phyloP scores from a whole-genome alignment of 1,140 invertebrate genomes.

The Calephelis nemesis region DNA sequence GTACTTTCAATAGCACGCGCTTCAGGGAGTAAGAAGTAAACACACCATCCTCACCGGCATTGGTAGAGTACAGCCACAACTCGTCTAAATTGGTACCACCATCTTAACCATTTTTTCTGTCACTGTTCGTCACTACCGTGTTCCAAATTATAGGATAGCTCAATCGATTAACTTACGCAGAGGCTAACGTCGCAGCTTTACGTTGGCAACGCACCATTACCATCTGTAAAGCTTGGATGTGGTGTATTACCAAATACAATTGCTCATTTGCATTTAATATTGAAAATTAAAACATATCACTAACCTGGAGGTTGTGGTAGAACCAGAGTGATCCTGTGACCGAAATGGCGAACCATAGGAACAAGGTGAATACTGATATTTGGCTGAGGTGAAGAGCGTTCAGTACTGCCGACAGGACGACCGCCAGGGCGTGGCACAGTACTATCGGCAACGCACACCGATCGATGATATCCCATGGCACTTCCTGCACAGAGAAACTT shows the following conservation, averaged over 20 bases:
- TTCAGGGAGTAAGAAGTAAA: too few species aligned
- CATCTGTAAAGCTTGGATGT: not conserved
- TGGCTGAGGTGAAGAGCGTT: conserved; percentile 86
- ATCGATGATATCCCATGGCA: conserved; percentile 89
- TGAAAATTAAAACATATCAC: conserved; percentile 33
- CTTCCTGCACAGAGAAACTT: conserved; percentile 67
- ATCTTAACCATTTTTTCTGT: too few species aligned
- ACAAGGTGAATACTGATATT: conserved; percentile 87
- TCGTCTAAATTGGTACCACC: too few species aligned
- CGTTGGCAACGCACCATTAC: not conserved
- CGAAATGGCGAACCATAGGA: conserved; percentile 85
- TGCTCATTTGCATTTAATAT: not conserved
- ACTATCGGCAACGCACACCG: conserved; percentile 87
- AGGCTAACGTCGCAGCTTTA: too few species aligned
- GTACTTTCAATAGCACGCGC: too few species aligned
- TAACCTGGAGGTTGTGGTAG: conserved; percentile 90
- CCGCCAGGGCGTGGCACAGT: conserved; percentile 87
- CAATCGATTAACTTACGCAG: too few species aligned
- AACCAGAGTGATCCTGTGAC: conserved; percentile 87
- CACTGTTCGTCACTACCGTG: too few species aligned
- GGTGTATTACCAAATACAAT: not conserved
- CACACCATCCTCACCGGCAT: too few species aligned
- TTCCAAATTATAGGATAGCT: too few species aligned
- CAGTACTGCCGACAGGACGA: conserved; percentile 85
- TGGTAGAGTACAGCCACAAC: too few species aligned